phyloP scores from a whole-genome alignment of 92 coral and sea anemone genomes.

The Isaurus tuberculatus region DNA sequence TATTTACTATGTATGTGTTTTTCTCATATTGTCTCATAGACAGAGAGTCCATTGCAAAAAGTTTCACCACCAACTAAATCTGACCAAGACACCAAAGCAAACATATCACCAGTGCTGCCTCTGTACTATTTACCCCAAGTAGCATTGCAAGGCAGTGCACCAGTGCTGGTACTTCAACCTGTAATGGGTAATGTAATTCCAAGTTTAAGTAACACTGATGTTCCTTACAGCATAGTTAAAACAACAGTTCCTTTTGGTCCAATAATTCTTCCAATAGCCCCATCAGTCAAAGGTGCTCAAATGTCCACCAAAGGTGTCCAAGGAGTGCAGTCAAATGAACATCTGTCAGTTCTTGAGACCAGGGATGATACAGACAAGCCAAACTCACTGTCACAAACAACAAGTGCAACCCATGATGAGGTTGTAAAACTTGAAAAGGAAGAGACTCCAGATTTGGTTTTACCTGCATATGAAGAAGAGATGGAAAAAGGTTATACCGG shows the following conservation, averaged over 20 bases:
- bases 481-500: neutral
- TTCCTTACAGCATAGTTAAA: slow-evolving; percentile 9
- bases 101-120: slow-evolving; percentile 27
- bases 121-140: slow-evolving; percentile 80
- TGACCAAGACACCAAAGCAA: neutral
- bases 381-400: neutral
- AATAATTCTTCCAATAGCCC: slow-evolving; percentile 56
- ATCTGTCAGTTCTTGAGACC: neutral
- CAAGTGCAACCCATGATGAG: neutral
- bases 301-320: neutral
- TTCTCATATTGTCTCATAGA: neutral
- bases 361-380: neutral
- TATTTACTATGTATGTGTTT: neutral
- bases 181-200: slow-evolving; percentile 41
- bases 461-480: neutral
- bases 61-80: neutral
- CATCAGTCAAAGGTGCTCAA: slow-evolving; percentile 18
- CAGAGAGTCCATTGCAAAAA: neutral
- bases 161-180: slow-evolving; percentile 75
- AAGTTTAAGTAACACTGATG: neutral
- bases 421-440: neutral
- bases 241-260: slow-evolving; percentile 45
- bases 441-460: neutral
- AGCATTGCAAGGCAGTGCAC: slow-evolving; percentile 69
- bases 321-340: slow-evolving; percentile 10